Evolutionary conservation across 2,888 invertebrate species (phyloP).

Genomic region (Eupithecia tripunctaria): DNA sequence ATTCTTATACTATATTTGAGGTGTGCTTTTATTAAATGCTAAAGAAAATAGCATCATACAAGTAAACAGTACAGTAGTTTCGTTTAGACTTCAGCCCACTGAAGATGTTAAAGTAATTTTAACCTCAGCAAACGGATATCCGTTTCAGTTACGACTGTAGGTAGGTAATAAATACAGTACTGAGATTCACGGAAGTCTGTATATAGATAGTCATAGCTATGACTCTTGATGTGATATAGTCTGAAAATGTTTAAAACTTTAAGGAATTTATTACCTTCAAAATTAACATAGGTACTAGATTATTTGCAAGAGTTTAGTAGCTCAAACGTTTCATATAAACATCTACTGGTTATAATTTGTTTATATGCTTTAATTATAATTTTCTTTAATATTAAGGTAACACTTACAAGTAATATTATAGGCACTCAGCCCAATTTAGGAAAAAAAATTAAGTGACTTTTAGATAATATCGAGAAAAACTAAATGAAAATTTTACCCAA

Average conservation of each 20-base stretch:
- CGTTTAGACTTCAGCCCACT: background rate
- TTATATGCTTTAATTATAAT: too few species aligned
- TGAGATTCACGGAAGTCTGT: conserved; percentile 2
- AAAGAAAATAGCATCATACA: background rate
- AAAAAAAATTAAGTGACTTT: too few species aligned
- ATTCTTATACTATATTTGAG: background rate
- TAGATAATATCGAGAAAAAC: background rate
- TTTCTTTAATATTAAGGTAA: too few species aligned
- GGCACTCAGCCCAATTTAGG: too few species aligned
- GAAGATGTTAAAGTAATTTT: conserved; percentile 6
- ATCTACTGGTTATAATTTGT: too few species aligned
- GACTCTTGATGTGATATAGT: background rate
- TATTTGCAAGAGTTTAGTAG: too few species aligned
- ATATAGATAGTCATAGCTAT: background rate
- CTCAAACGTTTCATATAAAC: too few species aligned
- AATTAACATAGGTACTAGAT: too few species aligned
- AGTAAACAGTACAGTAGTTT: background rate
- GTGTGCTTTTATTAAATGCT: background rate
- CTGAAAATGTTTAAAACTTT: background rate
- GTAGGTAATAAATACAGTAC: background rate
- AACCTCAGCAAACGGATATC: conserved; percentile 11
- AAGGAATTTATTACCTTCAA: too few species aligned
- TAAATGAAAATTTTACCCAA: background rate
- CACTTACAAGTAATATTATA: too few species aligned
- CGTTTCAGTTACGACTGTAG: conserved; percentile 4